These are phyloP conservation scores for Eurytoma adleriae DNA, from an alignment of 2,888 invertebrate genomes.

Conservation along the genomic window DNA sequence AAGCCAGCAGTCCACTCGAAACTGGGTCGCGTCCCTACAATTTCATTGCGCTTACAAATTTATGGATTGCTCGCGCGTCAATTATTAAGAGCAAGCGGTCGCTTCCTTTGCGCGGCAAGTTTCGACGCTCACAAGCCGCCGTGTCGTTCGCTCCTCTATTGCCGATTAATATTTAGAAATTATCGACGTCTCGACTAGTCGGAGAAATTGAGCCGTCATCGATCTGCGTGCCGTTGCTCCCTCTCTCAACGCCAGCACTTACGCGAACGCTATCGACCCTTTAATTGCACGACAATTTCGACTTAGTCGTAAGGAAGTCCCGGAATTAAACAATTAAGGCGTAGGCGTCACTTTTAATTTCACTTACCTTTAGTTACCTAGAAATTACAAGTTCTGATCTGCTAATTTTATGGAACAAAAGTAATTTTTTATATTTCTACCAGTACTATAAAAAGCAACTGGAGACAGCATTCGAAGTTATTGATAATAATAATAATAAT, in stretches of 20 bases:
- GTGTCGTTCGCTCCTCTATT: too few relatives aligned
- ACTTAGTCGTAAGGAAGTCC: too few relatives aligned
- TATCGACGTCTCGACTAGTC: not conserved
- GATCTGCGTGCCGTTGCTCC: not conserved
- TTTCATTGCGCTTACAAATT: slow-evolving; percentile 54
- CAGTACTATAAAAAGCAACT: too few relatives aligned
- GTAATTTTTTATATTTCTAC: too few relatives aligned
- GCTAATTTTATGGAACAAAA: too few relatives aligned
- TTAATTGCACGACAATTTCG: not conserved
- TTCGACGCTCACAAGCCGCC: not conserved
- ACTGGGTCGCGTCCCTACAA: slow-evolving; percentile 47
- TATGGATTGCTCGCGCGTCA: slow-evolving; percentile 44
- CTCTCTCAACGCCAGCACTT: not conserved
- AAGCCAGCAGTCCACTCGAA: slow-evolving; percentile 5
- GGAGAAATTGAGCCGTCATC: not conserved
- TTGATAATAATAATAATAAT: too few relatives aligned
- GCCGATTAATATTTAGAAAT: not conserved
- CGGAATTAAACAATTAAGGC: too few relatives aligned
- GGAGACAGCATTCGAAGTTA: too few relatives aligned
- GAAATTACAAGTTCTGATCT: not conserved
- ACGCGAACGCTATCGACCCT: not conserved
- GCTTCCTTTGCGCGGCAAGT: slow-evolving; percentile 1
- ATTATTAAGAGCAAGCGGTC: slow-evolving; percentile 43
- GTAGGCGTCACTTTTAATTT: not conserved
- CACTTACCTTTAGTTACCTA: not conserved